These are phyloP conservation scores for Pristis pectinata DNA, from an alignment of 2,797 vertebrate genomes.

Conservation along the genomic window DNA sequence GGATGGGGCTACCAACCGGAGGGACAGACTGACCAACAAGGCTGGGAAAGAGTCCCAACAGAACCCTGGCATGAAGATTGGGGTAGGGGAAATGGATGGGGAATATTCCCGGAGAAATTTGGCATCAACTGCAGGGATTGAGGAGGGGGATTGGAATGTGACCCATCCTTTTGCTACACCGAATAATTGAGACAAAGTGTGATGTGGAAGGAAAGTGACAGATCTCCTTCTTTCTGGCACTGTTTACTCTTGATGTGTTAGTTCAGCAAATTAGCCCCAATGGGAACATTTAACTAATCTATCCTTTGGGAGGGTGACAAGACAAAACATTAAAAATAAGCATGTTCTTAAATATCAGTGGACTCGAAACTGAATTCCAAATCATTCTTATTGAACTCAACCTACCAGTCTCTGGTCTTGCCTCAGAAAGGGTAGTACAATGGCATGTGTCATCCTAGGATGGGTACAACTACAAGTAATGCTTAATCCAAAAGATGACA, in stretches of 20 bases:
- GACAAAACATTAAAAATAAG: background rate
- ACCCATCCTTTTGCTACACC: too few relatives aligned
- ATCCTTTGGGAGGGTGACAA: background rate
- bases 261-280: background rate
- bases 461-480: too few relatives aligned
- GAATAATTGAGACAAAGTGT: background rate
- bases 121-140: background rate
- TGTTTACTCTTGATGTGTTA: background rate
- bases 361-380: background rate
- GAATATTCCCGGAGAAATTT: background rate
- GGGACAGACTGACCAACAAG: background rate
- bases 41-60: background rate
- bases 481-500: too few relatives aligned
- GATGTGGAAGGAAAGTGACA: background rate
- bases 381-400: background rate
- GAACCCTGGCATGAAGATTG: background rate
- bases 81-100: background rate
- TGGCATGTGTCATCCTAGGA: too few relatives aligned
- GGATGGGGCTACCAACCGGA: too few relatives aligned
- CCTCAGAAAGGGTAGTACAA: background rate
- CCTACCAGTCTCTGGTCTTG: background rate
- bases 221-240: background rate
- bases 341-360: background rate
- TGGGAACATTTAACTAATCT: background rate
- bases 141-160: too few relatives aligned